Percentiles rank a stretch among this genome's conserved stretches.
These are phyloP conservation scores for Paralichthys olivaceus DNA, from an alignment of 2,113 vertebrate species.

Conservation along the genomic window DNA sequence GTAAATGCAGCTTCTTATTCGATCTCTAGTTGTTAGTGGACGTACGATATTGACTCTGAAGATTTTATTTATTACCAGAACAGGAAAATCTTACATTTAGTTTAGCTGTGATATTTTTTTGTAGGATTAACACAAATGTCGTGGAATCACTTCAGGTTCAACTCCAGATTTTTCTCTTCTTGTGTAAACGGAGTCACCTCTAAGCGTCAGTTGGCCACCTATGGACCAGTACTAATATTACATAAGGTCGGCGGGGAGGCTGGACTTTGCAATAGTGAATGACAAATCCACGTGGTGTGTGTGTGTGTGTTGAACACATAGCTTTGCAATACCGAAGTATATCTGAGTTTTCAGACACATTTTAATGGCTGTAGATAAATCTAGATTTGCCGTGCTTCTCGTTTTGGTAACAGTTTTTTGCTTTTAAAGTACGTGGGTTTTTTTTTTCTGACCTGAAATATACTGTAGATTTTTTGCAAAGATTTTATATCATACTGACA, in stretches of 20 bases:
- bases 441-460: slow-evolving; percentile 71
- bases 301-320: slow-evolving; percentile 52
- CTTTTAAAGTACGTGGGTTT: slow-evolving; percentile 67
- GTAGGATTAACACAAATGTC: background rate
- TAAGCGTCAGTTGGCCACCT: slow-evolving; percentile 26
- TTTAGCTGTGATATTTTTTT: slow-evolving; percentile 5
- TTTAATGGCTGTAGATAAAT: slow-evolving; percentile 50
- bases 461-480: slow-evolving; percentile 79
- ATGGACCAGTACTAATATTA: slow-evolving; percentile 31
- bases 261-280: slow-evolving; percentile 52
- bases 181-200: slow-evolving; percentile 24
- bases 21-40: background rate
- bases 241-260: slow-evolving; percentile 37
- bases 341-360: slow-evolving; percentile 43
- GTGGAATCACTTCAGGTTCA: slow-evolving; percentile 16
- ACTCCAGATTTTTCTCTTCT: slow-evolving; percentile 1
- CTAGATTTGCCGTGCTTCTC: slow-evolving; percentile 63
- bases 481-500: slow-evolving; percentile 79
- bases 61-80: too few relatives aligned
- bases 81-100: too few relatives aligned
- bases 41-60: background rate
- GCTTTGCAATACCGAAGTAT: slow-evolving; percentile 79
- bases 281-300: slow-evolving; percentile 11
- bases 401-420: slow-evolving; percentile 73
- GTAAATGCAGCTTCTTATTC: background rate